Evolutionary conservation across 2,113 vertebrate genomes (phyloP), one percentile per base, ranked within the genome.

Genomic region (Macroglossus sobrinus): DNA sequence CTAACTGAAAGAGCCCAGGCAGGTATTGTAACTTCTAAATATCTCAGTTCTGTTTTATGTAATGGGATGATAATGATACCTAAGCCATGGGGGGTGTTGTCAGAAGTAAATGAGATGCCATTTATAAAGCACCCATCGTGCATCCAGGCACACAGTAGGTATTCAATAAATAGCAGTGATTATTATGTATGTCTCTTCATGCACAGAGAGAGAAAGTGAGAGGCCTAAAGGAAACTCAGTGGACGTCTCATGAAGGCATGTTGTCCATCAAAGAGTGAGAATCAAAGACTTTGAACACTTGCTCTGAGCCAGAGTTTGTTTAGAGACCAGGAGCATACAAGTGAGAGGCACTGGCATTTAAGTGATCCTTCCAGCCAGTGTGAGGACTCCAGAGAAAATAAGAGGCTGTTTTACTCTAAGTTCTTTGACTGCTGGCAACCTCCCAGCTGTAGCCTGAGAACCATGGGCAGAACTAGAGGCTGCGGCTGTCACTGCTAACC

Each of bases 401-500:
- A 79, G 45, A 93, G 28, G 45, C 57, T 96, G 59, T 93, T 91
- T 91, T 69, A 22, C 35, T 76, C 33, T 16, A 74, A 93, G 26
- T 92, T 71, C 78, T 69, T 75, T 72, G 14, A 57, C 68, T 38
- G 68, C 43, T 96, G 74, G 79, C 94, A 94, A 45, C 13, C 80
- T 86, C 30, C n/a, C 40, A 93, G 80, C 57, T 81, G n/a, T 66
- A 95, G 63, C 38, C 78, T 38, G 72, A 93, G 72, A 94, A 69
- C 57, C 28, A 8, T 21, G 7, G 86, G 63, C 86, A 64, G 35
- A 74, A 16, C 63, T 57, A 53, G 53, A 76, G 79, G 50, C 78
- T n/a, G 76, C 89, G 24, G 4, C 33, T 18, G 2, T 30, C 69
- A 47, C n/a, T 89, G 66, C 81, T 89, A 91, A 57, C 21, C 19